Conservation (phyloP, 2,797 vertebrate genomes). For the Cephalopachus bancanus region DNA sequence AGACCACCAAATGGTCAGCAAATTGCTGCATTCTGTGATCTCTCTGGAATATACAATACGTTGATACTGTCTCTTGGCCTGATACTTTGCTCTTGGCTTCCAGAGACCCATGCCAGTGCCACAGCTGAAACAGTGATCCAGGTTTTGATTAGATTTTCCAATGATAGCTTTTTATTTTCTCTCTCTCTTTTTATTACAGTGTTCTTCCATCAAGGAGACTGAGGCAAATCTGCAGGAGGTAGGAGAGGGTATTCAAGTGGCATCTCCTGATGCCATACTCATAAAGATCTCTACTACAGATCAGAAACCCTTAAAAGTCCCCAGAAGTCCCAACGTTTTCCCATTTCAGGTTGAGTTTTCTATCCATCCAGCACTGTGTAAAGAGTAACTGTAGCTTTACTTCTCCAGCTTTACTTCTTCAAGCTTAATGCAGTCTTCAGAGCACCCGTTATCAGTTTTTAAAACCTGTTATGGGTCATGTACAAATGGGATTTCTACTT, state of each 20-base stretch:
- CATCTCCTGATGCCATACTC: neutral
- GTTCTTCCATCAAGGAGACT: neutral
- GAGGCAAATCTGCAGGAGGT: neutral
- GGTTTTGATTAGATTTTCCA: neutral
- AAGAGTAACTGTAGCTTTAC: neutral
- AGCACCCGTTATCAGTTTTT: neutral
- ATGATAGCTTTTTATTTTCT: neutral
- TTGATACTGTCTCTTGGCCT: neutral
- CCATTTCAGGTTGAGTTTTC: neutral
- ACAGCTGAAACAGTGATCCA: neutral
- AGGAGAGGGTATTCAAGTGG: neutral
- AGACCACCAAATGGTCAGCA: neutral
- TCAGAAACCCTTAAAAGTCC: neutral
- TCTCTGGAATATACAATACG: neutral
- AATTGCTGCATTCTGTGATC: neutral
- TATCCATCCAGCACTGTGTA: neutral
- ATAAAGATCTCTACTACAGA: neutral
- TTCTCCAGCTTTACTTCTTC: neutral
- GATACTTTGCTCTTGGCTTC: neutral
- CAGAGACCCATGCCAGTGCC: neutral
- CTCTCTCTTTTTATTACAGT: neutral
- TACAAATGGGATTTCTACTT: neutral
- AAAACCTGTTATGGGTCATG: neutral
- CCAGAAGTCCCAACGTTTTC: neutral
- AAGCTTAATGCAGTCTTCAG: neutral